Base-by-base conservation (phyloP, 1,140 invertebrate species). In the Temnothorax nylanderi region DNA sequence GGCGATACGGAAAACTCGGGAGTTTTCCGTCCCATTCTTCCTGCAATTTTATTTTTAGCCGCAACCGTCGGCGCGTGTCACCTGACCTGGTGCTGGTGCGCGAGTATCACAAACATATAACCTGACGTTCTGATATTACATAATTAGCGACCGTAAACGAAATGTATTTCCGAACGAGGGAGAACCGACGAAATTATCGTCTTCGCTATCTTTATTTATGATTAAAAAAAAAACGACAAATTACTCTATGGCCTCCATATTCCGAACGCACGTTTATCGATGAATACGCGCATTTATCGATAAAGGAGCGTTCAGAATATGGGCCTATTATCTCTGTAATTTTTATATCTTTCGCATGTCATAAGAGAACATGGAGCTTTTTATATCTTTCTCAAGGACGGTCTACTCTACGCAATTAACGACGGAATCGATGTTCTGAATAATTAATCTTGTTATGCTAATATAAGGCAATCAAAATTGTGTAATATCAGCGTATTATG, bases 11-110 rank as follows among this genome's bases (percentile, higher is more conserved):
- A 32, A 54, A 26, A 21, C 3, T 34, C 21, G 32, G 32, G 51
- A 26, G 26, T 26, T 2, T 21, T 16, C 6, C 7, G 21, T 47
- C 32, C 7, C 18, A 7, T 47, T 26, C 51, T 51, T 49, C 64
- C 34, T 37, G 8, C 21, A 16, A n/a, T 49, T 67, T 74, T 87
- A 87, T 87, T 87, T 87, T 87, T 87, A 87, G 86, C 64, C 13
- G 32, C 54, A 47, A 78, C 26, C 71, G 13, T 47, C 26, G 6
- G 44, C 44, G 54, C 56, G 71, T 51, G 69, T 84, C 86, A 87
- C 60, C 77, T 84, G 86, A 72, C 32, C 37, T 26, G 26, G 26
- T 26, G 26, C 26, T 26, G 26, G 21, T 10, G 26, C 64, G 11
- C 37, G 34, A 44, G 34, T 56, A 67, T 84, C 49, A 26, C 21